Base-by-base conservation (phyloP, 2,888 invertebrate genomes). In the Congeria kusceri region DNA sequence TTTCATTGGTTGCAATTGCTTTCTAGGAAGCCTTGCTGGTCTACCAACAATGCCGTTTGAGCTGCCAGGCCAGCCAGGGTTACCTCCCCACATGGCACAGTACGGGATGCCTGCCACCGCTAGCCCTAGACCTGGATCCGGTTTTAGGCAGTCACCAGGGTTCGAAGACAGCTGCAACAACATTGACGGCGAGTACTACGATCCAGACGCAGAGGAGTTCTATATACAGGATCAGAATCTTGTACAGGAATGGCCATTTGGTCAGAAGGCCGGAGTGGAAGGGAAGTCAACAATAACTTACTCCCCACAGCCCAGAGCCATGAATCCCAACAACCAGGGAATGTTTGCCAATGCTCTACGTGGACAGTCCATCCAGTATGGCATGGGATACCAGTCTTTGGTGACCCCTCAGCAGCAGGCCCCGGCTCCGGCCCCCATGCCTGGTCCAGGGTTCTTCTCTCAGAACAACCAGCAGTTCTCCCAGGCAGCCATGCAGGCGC, bases 361-460 rank as follows among this genome's bases (percentile, higher is more conserved):
- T 58, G 91, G 90, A 11, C 90, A 86, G 72, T 79, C 89, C 4
- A 79, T 91, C 15, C 90, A 89, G 84, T 90, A 88, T 77, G 83
- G 85, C 15, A 53, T 63, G 18, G 68, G 72, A 4, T 71, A 71
- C 29, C 72, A 58, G 25, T 56, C 71, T 18, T 46, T 72, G n/a
- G 71, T 64, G 1, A 63, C 63, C 0, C 53, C 61, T 66, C 81
- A 72, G 46, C 83, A 67, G 32, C 70, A 20, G n/a, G 59, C 46
- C n/a, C 62, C 65, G n/a, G 72, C 70, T 28, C 73, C 28, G 18
- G 72, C 72, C 20, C 62, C 56, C 11, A 80, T 88, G 68, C 89
- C 89, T 5, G 90, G 90, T 0, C 90, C 91, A 13, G 91, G 91
- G 7, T 90, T 85, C 74, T 91, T 91, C 84, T 88, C 91, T 9